Conservation (phyloP, 2,113 vertebrate species). For the Paradoxurus hermaphroditus region DNA sequence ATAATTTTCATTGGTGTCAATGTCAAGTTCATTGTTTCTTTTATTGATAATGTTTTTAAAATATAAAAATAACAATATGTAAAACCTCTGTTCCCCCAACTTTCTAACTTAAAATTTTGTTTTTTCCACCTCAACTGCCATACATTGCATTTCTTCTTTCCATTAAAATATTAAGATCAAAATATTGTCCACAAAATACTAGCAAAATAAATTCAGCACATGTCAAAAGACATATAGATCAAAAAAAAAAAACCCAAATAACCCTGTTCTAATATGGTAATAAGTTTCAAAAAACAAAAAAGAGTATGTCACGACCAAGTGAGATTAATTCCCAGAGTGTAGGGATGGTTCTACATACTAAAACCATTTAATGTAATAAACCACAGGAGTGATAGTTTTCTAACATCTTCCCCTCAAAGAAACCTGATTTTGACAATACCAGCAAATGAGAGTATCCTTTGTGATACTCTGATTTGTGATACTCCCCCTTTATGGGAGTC, state of each 20-base stretch:
- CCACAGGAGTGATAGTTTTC: background rate
- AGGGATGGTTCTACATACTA: background rate
- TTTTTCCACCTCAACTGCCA: background rate
- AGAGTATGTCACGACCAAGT: background rate
- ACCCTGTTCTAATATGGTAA: background rate
- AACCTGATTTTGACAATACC: background rate
- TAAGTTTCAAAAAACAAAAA: background rate
- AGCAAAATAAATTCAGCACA: slow-evolving; percentile 2
- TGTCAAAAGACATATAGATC: background rate
- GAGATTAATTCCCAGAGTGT: background rate
- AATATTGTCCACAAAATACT: background rate
- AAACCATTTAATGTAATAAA: background rate
- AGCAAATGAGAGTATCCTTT: background rate
- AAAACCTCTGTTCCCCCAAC: background rate
- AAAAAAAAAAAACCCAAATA: background rate
- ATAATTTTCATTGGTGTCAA: background rate
- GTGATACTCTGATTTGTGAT: background rate
- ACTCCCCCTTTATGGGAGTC: background rate
- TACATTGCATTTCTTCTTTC: background rate
- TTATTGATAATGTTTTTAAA: slow-evolving; percentile 1
- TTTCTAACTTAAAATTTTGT: slow-evolving; percentile 28
- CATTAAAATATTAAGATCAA: background rate
- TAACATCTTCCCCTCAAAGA: background rate
- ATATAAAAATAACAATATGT: background rate
- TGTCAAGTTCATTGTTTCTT: background rate